These are phyloP conservation scores for Siniperca obscura DNA, from an alignment of 2,797 vertebrate species.

Conservation along the genomic window DNA sequence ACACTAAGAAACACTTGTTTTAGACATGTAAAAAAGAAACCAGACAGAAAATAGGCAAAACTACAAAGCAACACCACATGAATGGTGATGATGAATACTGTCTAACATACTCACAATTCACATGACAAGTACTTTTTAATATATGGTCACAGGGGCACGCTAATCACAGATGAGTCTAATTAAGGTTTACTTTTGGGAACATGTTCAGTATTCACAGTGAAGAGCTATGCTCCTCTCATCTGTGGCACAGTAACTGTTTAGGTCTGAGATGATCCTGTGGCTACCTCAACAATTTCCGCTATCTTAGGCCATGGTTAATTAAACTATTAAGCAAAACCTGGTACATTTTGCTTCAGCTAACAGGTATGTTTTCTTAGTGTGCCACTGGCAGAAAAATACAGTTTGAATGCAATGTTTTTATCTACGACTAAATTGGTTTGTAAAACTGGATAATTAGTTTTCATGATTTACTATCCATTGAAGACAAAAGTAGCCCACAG, in stretches of 20 bases:
- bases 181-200: slow-evolving; percentile 27
- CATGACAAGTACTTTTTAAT: background rate
- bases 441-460: background rate
- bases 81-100: background rate
- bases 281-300: background rate
- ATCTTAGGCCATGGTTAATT: too few species aligned
- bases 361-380: background rate
- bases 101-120: background rate
- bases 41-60: slow-evolving; percentile 14
- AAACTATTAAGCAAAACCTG: background rate
- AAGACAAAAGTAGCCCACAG: background rate
- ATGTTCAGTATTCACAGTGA: slow-evolving; percentile 35
- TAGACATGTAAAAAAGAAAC: background rate
- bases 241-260: background rate
- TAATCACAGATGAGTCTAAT: slow-evolving; percentile 42
- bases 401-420: background rate
- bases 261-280: background rate
- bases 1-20: background rate
- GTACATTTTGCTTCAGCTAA: background rate
- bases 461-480: background rate
- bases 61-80: slow-evolving; percentile 1
- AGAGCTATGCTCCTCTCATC: slow-evolving; percentile 13
- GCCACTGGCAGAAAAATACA: background rate
- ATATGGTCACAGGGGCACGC: background rate
- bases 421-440: background rate